Base-by-base conservation (phyloP, 2,113 vertebrate genomes). In the Melierax canorus region DNA sequence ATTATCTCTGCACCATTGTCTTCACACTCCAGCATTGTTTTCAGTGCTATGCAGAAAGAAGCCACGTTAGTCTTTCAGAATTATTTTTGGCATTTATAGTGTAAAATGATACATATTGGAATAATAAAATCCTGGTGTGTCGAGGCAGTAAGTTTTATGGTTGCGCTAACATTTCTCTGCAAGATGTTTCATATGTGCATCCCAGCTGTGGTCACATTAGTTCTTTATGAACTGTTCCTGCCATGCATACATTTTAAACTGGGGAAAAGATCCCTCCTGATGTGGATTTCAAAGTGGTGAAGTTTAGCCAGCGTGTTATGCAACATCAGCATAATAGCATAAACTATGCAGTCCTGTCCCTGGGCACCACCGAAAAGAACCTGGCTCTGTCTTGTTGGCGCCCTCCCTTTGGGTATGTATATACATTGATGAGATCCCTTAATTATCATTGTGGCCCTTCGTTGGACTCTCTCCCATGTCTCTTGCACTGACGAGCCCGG, bases 51-150 rank as follows among this genome's bases (percentile, higher is more conserved):
- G 69, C 69, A 75, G 84, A 51, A 96, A 60, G 60, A 86, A 83
- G 62, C 39, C 30, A 32, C 5, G 22, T 80, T 96, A 80, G 15
- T 53, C 38, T 83, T 91, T 87, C 38, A 81, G 82, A 95, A 85
- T 96, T 93, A 46, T 75, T 88, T 95, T 95, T 97, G 85, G 90
- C 75, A 18, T 68, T 90, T 68, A 15, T 12, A 29, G 11, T 45
- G 88, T 95, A 97, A 97, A 91, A 59, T 78, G 82, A 97, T 96
- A 71, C 3, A 34, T 91, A 64, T 11, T 48, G 34, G 45, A 84
- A 58, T 92, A 83, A 63, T 93, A 66, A 94, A 84, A 86, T 79
- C 59, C 23, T 84, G 38, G 20, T 93, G 63, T 85, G 77, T 53
- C 0, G 11, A 85, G 86, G 91, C 82, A 92, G 11, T 94, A 60